Base-by-base conservation (phyloP, 2,888 invertebrate genomes). In the Caenorhabditis sulstoni region DNA sequence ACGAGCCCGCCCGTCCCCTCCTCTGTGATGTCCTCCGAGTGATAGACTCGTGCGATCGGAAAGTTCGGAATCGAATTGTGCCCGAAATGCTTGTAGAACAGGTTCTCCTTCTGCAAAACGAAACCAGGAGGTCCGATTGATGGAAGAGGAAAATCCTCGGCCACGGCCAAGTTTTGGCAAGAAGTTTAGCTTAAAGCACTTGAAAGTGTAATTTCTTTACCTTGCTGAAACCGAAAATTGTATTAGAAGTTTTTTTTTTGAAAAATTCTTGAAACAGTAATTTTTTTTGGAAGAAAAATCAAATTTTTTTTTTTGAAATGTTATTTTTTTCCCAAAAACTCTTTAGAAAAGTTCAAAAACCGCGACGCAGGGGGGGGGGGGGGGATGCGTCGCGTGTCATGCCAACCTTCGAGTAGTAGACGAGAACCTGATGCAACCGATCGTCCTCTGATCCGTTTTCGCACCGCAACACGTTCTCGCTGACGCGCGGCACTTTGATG, bases 1-100 rank as follows among this genome's bases (percentile, higher is more conserved):
- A 71, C 70, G 23, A 77, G 59, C n/a, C 77, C 77, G 3, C 77
- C 77, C 1, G 64, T 70, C 3, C 22, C 58, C 3, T 65, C 70
- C n/a, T 20, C 59, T 0, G 12, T 39, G 3, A 70, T 52, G 11
- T 77, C 77, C 45, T 77, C 77, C 11, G 50, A 58, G 52, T 45
- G 29, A 35, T 77, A 77, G 18, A 77, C 65, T 14, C 52, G 35
- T 5, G 77, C 57, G 7, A 64, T 47, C 12, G 77, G 77, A 29
- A 77, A 77, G 12, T 70, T 44, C 1, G 77, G 65, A 18, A 77
- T 70, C 1, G 57, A 22, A 3, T 16, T n/a, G 52, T 65, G 18
- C 1, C 37, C 18, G 12, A 70, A 68, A 44, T 59, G 50, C 7
- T 64, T 29, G 70, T 77, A 70, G 70, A 77, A 77, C n/a, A 64